phyloP scores from a whole-genome alignment of 2,113 vertebrate species.

The Microtus pennsylvanicus region DNA sequence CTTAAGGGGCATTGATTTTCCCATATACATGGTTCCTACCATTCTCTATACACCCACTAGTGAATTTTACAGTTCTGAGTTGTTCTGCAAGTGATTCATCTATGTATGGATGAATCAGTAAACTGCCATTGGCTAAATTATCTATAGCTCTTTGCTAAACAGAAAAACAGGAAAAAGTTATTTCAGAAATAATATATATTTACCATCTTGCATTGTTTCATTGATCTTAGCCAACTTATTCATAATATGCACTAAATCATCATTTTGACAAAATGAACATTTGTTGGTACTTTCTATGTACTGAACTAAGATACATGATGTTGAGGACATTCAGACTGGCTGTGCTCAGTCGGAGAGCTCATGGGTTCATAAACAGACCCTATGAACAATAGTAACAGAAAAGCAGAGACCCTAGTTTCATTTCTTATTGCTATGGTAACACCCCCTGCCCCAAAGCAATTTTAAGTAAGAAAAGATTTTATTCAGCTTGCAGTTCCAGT shows the following conservation, averaged over 20 bases:
- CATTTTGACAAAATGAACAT: not conserved
- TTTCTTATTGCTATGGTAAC: not conserved
- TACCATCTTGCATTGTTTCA: not conserved
- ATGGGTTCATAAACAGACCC: not conserved
- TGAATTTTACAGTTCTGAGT: conserved; percentile 1
- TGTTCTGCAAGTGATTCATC: not conserved
- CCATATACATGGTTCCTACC: not conserved
- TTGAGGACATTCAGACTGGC: not conserved
- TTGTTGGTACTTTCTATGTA: not conserved
- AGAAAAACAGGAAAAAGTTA: not conserved
- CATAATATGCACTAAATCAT: not conserved
- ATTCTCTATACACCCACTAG: not conserved
- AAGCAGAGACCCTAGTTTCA: not conserved
- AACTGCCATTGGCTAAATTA: not conserved
- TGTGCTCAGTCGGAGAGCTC: not conserved
- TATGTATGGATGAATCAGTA: conserved; percentile 1
- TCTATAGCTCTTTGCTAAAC: not conserved
- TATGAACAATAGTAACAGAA: not conserved
- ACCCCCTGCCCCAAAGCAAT: not conserved
- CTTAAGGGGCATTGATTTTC: conserved; percentile 49
- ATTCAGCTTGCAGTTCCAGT: not conserved
- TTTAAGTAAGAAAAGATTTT: not conserved
- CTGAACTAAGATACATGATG: not conserved
- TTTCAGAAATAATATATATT: conserved; percentile 44
- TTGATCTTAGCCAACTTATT: not conserved